Evolutionary conservation across 2,888 invertebrate species (phyloP).

Genomic region (Pterobdella sp.): DNA sequence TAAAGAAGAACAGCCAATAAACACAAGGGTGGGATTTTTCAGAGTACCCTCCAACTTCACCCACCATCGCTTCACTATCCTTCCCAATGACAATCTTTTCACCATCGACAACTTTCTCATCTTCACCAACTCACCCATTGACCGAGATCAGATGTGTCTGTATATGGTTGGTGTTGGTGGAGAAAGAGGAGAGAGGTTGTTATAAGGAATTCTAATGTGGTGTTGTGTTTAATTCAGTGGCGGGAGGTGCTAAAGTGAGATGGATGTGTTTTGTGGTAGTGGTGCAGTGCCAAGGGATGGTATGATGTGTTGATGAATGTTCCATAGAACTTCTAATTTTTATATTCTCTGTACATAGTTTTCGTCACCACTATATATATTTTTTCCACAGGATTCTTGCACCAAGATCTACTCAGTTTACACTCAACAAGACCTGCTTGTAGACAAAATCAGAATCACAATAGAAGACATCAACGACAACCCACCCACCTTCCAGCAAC

Average conservation of each 20-base stretch:
- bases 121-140: background rate
- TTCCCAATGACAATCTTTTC: conserved; percentile 9
- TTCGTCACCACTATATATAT: no score
- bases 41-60: background rate
- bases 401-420: background rate
- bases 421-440: background rate
- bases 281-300: background rate
- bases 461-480: conserved; percentile 26
- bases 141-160: conserved; percentile 19
- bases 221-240: background rate
- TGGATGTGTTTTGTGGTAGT: background rate
- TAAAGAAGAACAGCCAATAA: background rate
- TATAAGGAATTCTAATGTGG: background rate
- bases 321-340: no score
- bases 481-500: conserved; percentile 16
- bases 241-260: background rate
- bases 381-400: background rate
- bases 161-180: background rate
- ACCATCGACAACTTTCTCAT: background rate
- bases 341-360: no score
- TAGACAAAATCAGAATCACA: conserved; percentile 15
- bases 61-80: background rate
- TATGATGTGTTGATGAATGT: background rate
- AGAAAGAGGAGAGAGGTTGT: background rate
- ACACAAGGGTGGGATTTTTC: conserved; percentile 12